Conservation (phyloP, 1,140 invertebrate species). For the Lasioglossum baleicum region DNA sequence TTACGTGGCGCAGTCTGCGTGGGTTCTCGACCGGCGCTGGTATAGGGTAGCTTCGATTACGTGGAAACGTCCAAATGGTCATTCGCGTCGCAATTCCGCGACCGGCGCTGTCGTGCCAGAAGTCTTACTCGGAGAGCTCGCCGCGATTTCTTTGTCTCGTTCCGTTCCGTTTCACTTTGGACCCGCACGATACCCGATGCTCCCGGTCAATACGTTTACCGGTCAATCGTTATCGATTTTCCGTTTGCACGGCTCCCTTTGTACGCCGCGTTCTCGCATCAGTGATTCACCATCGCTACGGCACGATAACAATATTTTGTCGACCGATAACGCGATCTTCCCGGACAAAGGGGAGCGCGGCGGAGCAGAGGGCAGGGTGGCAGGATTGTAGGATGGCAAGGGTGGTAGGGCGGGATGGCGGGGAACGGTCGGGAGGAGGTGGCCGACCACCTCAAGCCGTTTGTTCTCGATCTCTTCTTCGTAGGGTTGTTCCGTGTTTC, state of each 20-base stretch:
- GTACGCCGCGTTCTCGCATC: constrained; percentile 56
- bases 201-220: constrained; percentile 52
- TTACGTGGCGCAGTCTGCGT: background rate
- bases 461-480: constrained; percentile 40
- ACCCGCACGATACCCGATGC: constrained; percentile 36
- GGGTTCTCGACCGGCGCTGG: constrained; percentile 15
- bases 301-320: constrained; percentile 66
- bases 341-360: constrained; percentile 53
- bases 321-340: constrained; percentile 64
- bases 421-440: background rate
- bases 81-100: constrained; percentile 52
- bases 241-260: constrained; percentile 57
- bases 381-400: too few species aligned
- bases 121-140: constrained; percentile 28
- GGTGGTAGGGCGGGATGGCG: too few species aligned
- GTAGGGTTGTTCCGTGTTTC: constrained; percentile 37
- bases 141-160: constrained; percentile 42
- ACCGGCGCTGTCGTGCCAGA: constrained; percentile 10
- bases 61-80: constrained; percentile 50
- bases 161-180: constrained; percentile 16
- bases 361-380: background rate
- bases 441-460: constrained; percentile 56
- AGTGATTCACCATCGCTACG: constrained; percentile 62
- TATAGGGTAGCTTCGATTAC: constrained; percentile 43
- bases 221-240: constrained; percentile 63